Base-by-base conservation (phyloP, 2,888 invertebrate species). In the Stenodema calcarata region DNA sequence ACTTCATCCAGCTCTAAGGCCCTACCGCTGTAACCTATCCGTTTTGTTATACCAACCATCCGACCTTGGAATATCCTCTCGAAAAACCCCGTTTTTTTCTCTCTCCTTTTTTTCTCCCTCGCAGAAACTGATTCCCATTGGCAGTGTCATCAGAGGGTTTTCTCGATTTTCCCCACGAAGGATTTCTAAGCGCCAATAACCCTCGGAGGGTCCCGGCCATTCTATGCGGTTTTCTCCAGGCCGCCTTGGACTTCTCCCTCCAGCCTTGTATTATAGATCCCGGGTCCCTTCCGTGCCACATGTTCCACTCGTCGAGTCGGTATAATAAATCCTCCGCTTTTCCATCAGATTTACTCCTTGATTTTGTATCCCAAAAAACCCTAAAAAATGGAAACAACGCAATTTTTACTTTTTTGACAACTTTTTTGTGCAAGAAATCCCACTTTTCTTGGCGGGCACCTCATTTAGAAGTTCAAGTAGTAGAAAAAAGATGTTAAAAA, bases 11-110 rank as follows among this genome's bases (percentile, higher is more conserved):
- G 62, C 62, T 27, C 23, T 6, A 23, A 23, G 23, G 7, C 12
- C 62, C 6, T 41, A 16, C 9, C 75, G 0, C 41, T 23, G 78
- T 78, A 78, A 78, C 78, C 78, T 78, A 78, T 78, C 78, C 78
- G 23, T 44, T 78, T 78, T 78, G 78, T 78, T 78, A 78, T 78
- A 41, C n/a, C 78, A 11, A 44, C 73, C 16, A 14, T 35, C 73
- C 73, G 41, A 73, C 35, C 18, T 35, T 16, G 73, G 73, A 14
- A 30, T 73, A 28, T 35, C 41, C n/a, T 1, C 35, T 73, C 16
- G 62, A 7, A 23, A 18, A 62, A 23, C 0, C 7, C 3, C 7
- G 23, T 11, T 9, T 6, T 23, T 23, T 62, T 62, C 62, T 23
- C 23, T 1, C 1, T 6, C 23, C 23, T 18, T n/a, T n/a, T 4